These are phyloP conservation scores for Propithecus perrieri DNA, from an alignment of 2,797 vertebrate genomes.

Conservation along the genomic window DNA sequence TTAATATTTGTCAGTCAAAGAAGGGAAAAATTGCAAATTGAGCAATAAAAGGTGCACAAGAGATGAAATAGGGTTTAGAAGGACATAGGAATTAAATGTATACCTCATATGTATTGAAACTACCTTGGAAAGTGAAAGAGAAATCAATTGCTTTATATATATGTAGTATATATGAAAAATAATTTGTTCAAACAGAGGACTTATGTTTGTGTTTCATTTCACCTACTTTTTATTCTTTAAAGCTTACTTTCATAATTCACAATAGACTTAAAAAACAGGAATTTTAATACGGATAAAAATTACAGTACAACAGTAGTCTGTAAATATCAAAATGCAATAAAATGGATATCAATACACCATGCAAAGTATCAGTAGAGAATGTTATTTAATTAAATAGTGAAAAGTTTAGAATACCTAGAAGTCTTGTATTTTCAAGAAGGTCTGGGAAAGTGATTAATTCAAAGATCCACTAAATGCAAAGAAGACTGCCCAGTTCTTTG, in stretches of 20 bases:
- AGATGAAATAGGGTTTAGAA: not conserved
- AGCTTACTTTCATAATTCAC: not conserved
- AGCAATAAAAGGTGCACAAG: not conserved
- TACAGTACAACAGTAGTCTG: not conserved
- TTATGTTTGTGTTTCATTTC: not conserved
- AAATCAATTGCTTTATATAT: not conserved
- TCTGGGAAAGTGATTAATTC: not conserved
- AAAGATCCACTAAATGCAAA: not conserved
- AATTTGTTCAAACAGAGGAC: not conserved
- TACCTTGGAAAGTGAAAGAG: not conserved
- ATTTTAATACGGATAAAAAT: not conserved
- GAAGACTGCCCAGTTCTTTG: not conserved
- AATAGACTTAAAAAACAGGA: not conserved
- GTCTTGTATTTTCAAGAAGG: not conserved
- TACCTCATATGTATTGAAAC: not conserved
- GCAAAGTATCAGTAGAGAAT: not conserved
- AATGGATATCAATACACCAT: not conserved
- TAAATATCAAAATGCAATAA: not conserved
- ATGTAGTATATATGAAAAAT: not conserved
- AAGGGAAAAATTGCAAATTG: not conserved
- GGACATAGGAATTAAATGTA: not conserved
- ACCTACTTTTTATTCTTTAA: not conserved
- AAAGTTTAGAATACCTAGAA: not conserved
- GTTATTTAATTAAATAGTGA: not conserved
- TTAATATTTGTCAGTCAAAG: not conserved